Base-by-base conservation (phyloP, 53 echinoderm and acorn worm species). In the Hippasteria phrygiana region DNA sequence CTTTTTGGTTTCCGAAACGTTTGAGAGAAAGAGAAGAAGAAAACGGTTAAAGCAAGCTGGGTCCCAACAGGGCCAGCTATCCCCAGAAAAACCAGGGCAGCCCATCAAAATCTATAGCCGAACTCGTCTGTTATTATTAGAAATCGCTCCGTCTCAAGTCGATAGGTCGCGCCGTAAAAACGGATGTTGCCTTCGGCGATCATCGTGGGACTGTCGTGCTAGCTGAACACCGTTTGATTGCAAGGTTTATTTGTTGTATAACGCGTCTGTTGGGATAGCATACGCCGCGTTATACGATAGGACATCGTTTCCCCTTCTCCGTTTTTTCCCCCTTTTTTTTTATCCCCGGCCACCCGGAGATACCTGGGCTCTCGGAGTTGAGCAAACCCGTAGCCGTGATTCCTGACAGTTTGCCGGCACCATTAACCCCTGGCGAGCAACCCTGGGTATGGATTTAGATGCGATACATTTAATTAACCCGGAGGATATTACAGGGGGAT, bases 341-440 rank as follows among this genome's bases (percentile, higher is more conserved):
- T 2, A 2, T 24, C 40, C 77, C 36, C 37, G 31, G 56, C 9
- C 50, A 75, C 50, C 55, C 43, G 59, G 38, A 54, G 18, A 20
- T 51, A 32, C 76, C 53, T 34, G 76, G 76, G 76, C 47, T 48
- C 47, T 41, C 46, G 48, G 34, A 48, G 46, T 46, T 26, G 27
- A 16, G 20, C 17, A 29, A 35, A 34, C 55, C 78, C 14, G 17
- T 34, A 78, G 43, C 79, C 70, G 85, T 70, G 85, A 85, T 85
- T 71, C 71, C 71, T 71, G 69, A 70, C 85, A 70, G 71, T 85
- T 71, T 67, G 85, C 71, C 85, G 85, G 85, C 71, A 69, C 81
- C 48, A 34, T 70, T 26, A 85, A 32, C 8, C 71, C 26, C 34
- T 41, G 63, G 51, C 71, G 70, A 70, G 36, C 45, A 31, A 45